Evolutionary conservation across 2,888 invertebrate species (phyloP), one percentile per base, ranked within the genome.

Genomic region (Phengaris arion): DNA sequence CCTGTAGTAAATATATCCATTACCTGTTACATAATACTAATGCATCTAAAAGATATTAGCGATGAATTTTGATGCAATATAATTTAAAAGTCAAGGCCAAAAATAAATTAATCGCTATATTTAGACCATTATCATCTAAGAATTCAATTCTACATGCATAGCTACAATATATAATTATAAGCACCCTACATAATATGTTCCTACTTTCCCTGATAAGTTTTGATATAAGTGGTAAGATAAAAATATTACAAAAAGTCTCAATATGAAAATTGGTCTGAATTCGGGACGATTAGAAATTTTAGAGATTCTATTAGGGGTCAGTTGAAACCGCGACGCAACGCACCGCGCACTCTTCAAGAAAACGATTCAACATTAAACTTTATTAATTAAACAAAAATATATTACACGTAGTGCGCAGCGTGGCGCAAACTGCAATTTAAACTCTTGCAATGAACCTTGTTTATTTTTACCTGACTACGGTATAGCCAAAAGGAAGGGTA

Each of bases 141-240:
- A 81, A 79, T 82, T 87, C 84, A 85, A 86, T 84, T 86, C 86
- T 84, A 85, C 81, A 78, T 79, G 84, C 85, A 85, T 86, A 85
- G 85, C 85, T 81, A 77, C 80, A 80, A 79, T 79, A 78, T n/a
- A 80, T 9, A 69, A 69, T 46, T 55, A 52, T 74, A 74, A 74
- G 74, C 74, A 74, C 74, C 74, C 54, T 74, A 74, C 55, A 69
- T 55, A 74, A 68, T 68, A 68, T 70, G 68, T 74, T 54, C 68
- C 52, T 35, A 52, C n/a, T 54, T 74, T 69, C 55, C 69, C 75
- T 69, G 75, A 75, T 46, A 69, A 15, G 46, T 54, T 69, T 74
- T 75, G 68, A 55, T 68, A 54, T 48, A 15, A 54, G 22, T 54
- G 72, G 52, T 45, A 69, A 69, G 75, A 75, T 52, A 75, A 55